Percentiles rank a stretch among this genome's conserved stretches.
phyloP scores from a whole-genome alignment of 2,888 invertebrate species.

The Drosophila yooni region DNA sequence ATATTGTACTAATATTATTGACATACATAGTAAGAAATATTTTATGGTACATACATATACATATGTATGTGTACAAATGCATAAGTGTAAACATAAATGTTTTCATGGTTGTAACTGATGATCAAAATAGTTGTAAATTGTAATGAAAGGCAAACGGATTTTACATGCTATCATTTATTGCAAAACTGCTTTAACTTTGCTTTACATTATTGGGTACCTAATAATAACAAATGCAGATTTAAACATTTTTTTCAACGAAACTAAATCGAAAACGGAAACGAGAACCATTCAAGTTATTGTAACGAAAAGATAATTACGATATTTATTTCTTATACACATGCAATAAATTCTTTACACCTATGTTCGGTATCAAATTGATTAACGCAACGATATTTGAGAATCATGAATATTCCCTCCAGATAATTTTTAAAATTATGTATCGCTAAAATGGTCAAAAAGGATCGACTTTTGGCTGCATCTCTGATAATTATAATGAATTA shows the following conservation, averaged over 20 bases:
- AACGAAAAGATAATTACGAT: conserved; percentile 18
- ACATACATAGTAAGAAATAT: conserved; percentile 61
- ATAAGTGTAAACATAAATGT: conserved; percentile 67
- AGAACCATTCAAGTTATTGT: conserved; percentile 15
- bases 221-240: conserved; percentile 24
- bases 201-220: conserved; percentile 58
- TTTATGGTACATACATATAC: conserved; percentile 55
- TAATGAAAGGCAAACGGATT: conserved; percentile 39
- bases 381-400: conserved; percentile 69
- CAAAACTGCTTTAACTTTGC: conserved; percentile 53
- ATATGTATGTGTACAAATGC: conserved; percentile 50
- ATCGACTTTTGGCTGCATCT: conserved; percentile 58
- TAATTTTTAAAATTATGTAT: conserved; percentile 84
- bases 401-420: conserved; percentile 84
- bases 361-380: conserved; percentile 57
- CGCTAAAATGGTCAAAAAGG: conserved; percentile 57
- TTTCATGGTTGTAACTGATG: conserved; percentile 84
- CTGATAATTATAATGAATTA: conserved; percentile 63
- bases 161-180: conserved; percentile 58
- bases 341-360: conserved; percentile 56
- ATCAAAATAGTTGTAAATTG: conserved; percentile 79
- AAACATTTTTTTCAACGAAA: conserved; percentile 41
- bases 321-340: conserved; percentile 50
- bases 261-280: conserved; percentile 15
- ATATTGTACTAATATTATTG: conserved; percentile 64